Base-by-base conservation (phyloP, 64 coral and sea anemone species). In the Pocillopora verrucosa region DNA sequence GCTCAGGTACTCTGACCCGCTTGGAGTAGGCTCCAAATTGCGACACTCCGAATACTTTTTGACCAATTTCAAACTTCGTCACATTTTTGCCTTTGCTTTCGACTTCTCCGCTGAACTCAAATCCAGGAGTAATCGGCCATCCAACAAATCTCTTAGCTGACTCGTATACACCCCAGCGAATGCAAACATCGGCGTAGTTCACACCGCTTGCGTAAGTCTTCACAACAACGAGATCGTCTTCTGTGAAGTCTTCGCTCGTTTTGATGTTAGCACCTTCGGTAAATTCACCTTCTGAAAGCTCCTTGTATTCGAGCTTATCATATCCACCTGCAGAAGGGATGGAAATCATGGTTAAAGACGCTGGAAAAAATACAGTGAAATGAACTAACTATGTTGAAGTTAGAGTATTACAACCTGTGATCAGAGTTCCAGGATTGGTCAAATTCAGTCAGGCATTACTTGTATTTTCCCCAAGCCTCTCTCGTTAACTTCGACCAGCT, bases 101-200 rank as follows among this genome's bases (percentile, higher is more conserved):
- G 16, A 99, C 88, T 56, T 93, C 91, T 11, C 97, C 97, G 86
- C 97, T 99, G 75, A 99, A 99, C 76, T 99, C 97, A 89, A 99
- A 99, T 13, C 97, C 97, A 3, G 97, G 97, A 41, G 97, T 99
- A 3, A 99, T 99, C 2, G 97, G 97, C 97, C 97, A 99, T 5
- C 97, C 97, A 22, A 99, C 96, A 45, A 88, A 99, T 74, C 95
- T 69, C 41, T 99, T 99, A 35, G 97, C 97, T 13, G 97, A 95
- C 9, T 91, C 84, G 72, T 99, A 99, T 13, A 99, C 36, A 9
- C 97, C 97, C 97, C 97, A 99, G 7, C 97, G 91, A 65, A 95
- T 93, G 51, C 97, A 99, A 22, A 99, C 74, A 73, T 99, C 97
- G 26, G 97, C 97, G 75, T 99, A 99, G 69, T 99, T 99, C 16